Base-by-base conservation (phyloP, 1,140 invertebrate species). In the Caenorhabditis latens region DNA sequence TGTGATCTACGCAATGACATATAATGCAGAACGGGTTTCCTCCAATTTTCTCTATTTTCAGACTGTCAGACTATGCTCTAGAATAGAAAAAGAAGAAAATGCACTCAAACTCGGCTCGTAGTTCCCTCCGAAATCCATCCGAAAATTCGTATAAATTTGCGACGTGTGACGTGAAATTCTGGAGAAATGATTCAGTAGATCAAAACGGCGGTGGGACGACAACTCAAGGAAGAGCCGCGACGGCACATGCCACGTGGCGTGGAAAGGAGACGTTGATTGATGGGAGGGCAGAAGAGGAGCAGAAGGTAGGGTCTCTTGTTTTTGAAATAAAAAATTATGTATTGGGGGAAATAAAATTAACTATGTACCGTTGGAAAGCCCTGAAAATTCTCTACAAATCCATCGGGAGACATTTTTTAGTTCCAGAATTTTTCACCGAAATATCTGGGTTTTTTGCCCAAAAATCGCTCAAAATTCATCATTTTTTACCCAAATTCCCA, bases 231-330 rank as follows among this genome's bases (percentile, higher is more conserved):
- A n/a, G 71, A 50, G 71, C 42, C 8, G 19, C 42, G 11, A 42
- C 71, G n/a, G 13, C 46, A 43, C 71, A 14, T 5, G 46, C 46
- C 43, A 50, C 71, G 71, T 50, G 43, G 43, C 43, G 40, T 8
- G 71, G 71, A 5, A 79, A 79, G 13, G 71, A 79, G 71, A 79
- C 71, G 8, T 14, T 79, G 71, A 79, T 79, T 43, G 71, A 79
- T 79, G 43, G 21, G n/a, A 43, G 46, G 3, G 3, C 7, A 6
- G 58, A 48, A n/a, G 43, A 50, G 42, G 61, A 32, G 32, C 32
- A 32, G 32, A 32, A 65, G 61, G 16, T 21, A 19, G 46, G 65
- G 42, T 71, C 0, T 71, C 6, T 8, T 7, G n/a, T 7, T 65
- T 65, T 40, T 65, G 8, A 32, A 65, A 42, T 65, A 16, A 53